Conservation (phyloP, 2,113 vertebrate species). For the Seriola aureovittata region DNA sequence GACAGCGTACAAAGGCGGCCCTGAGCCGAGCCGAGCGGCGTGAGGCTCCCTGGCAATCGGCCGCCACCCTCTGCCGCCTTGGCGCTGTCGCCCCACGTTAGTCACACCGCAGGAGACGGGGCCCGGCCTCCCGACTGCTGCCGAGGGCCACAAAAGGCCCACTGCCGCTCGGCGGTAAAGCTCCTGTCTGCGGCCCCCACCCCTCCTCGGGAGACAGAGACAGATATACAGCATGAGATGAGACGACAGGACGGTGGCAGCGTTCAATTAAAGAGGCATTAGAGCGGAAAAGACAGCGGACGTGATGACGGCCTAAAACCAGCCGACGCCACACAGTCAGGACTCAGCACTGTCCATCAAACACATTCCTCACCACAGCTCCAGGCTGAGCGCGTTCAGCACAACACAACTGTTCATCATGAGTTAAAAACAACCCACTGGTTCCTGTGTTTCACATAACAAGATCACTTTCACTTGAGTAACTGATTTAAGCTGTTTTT, state of each 20-base stretch:
- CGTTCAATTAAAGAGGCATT: slow-evolving; percentile 65
- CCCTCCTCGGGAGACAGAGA: slow-evolving; percentile 21
- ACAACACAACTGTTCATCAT: no score
- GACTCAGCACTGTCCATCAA: no score
- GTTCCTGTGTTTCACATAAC: no score
- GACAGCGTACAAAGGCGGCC: slow-evolving; percentile 68
- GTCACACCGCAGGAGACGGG: slow-evolving; percentile 80
- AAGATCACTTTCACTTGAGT: no score
- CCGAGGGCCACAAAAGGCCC: slow-evolving; percentile 68
- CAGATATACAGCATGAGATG: slow-evolving; percentile 36
- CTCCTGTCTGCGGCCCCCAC: background rate
- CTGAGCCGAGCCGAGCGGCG: slow-evolving; percentile 58
- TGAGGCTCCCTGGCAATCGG: slow-evolving; percentile 61
- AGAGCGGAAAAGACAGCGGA: slow-evolving; percentile 6
- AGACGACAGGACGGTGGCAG: slow-evolving; percentile 17
- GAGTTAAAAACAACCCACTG: no score
- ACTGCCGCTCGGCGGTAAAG: background rate
- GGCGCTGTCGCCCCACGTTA: slow-evolving; percentile 81
- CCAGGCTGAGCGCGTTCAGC: no score
- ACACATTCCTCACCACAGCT: no score
- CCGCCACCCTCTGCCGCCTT: slow-evolving; percentile 65
- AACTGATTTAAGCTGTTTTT: no score
- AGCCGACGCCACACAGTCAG: background rate
- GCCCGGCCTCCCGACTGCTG: slow-evolving; percentile 36
- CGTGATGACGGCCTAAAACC: background rate